phyloP scores from a whole-genome alignment of 2,888 invertebrate genomes.

The Sinelater perroti region DNA sequence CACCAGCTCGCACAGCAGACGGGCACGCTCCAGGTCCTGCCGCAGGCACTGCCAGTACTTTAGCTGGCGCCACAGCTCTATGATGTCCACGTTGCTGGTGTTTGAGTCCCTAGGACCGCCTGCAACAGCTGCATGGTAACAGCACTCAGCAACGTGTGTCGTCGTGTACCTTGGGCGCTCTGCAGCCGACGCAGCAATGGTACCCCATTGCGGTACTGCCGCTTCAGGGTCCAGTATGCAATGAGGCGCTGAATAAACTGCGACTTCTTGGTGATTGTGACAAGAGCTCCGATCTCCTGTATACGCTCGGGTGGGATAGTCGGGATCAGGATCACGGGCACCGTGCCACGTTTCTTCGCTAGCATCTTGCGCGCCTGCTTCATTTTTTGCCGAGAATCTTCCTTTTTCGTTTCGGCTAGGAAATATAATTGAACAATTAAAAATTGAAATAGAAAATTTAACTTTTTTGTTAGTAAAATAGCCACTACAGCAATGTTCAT shows the following conservation, averaged over 20 bases:
- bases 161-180: constrained; percentile 61
- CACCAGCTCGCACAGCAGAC: constrained; percentile 92
- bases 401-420: constrained; percentile 58
- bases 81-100: constrained; percentile 65
- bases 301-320: constrained; percentile 90
- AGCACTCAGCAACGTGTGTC: neutral
- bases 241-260: constrained; percentile 89
- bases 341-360: constrained; percentile 84
- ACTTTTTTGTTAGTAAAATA: too few relatives aligned
- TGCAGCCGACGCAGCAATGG: constrained; percentile 89
- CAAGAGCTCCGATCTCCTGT: constrained; percentile 84
- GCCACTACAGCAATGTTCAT: neutral
- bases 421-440: too few relatives aligned
- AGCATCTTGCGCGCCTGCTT: constrained; percentile 86
- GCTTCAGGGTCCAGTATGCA: constrained; percentile 96
- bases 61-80: constrained; percentile 83
- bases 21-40: constrained; percentile 92
- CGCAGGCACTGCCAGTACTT: constrained; percentile 94
- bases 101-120: constrained; percentile 52
- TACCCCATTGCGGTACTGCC: constrained; percentile 94
- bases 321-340: constrained; percentile 92
- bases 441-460: too few relatives aligned
- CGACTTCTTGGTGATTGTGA: constrained; percentile 76
- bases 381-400: constrained; percentile 82
- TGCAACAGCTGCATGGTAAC: neutral